Evolutionary conservation across 2,113 vertebrate species (phyloP), one percentile per base, ranked within the genome.

Genomic region (Bagarius yarrelli): DNA sequence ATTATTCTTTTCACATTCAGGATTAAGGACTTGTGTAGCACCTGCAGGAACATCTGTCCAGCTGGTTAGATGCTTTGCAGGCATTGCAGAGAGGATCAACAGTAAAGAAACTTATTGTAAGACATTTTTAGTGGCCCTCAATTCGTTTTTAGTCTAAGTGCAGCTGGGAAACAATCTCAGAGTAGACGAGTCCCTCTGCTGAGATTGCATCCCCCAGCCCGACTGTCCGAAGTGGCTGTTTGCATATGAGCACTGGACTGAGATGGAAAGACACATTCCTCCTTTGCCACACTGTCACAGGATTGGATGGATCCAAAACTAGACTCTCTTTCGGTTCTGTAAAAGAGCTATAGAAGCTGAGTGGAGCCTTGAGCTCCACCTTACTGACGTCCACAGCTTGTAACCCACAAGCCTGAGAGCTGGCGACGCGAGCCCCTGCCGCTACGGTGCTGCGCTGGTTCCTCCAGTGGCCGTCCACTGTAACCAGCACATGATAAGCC

Each of bases 181-280:
- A 98, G 70, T 96, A 99, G 3, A 98, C 81, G 12, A 99, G 94
- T 82, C 98, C 98, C 89, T 98, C 96, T 0, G 97, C 96, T 0
- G 98, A 98, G 86, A 99, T 99, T 80, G 97, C 95, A 2, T 99
- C 98, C 18, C 98, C 98, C 0, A 99, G 94, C 11, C 97, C 98
- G 66, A 99, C 98, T 66, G 98, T 99, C 92, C 97, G 90, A 27
- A 96, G 85, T 0, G 98, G 97, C 34, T 95, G 93, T 79, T 94
- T 95, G 86, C 98, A 99, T 75, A 99, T 94, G 85, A 99, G 85
- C 21, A 99, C 97, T 0, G 97, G 96, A 0, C 95, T 95, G 88
- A 98, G 93, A 86, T 98, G 88, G 90, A 99, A 98, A 2, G 94
- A 94, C 71, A 99, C 86, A 40, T 94, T 95, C 1, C 94, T 93